Conservation (phyloP, 2,888 invertebrate genomes). For the Patella caerulea region DNA sequence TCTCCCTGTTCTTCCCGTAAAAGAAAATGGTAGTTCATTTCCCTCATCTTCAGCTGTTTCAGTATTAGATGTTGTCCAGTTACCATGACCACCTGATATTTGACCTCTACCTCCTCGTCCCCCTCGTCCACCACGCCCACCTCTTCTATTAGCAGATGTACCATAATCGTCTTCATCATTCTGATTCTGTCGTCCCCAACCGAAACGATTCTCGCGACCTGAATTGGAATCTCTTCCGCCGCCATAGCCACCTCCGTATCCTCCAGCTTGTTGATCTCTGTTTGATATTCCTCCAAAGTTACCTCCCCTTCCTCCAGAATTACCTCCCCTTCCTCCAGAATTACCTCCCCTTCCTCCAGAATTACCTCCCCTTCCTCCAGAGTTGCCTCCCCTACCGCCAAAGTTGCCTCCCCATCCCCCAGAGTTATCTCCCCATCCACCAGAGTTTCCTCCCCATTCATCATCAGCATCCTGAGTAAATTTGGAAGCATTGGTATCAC, state of each 20-base stretch:
- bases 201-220: too few relatives aligned
- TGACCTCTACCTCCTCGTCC: neutral
- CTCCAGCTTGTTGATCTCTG: neutral
- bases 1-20: neutral
- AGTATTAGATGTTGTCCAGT: neutral
- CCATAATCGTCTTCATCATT: neutral
- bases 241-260: neutral
- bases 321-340: too few relatives aligned
- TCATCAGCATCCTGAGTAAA: too few relatives aligned
- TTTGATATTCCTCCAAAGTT: too few relatives aligned
- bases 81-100: neutral
- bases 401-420: too few relatives aligned
- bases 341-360: too few relatives aligned
- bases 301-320: too few relatives aligned
- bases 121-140: neutral
- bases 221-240: neutral
- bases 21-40: neutral
- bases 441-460: too few relatives aligned
- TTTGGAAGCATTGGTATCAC: too few relatives aligned
- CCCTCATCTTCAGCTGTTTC: neutral
- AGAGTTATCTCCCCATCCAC: neutral
- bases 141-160: neutral
- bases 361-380: too few relatives aligned
- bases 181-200: neutral
- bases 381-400: too few relatives aligned